Conservation (phyloP, 2,888 invertebrate genomes). For the Eupithecia dodoneata region DNA sequence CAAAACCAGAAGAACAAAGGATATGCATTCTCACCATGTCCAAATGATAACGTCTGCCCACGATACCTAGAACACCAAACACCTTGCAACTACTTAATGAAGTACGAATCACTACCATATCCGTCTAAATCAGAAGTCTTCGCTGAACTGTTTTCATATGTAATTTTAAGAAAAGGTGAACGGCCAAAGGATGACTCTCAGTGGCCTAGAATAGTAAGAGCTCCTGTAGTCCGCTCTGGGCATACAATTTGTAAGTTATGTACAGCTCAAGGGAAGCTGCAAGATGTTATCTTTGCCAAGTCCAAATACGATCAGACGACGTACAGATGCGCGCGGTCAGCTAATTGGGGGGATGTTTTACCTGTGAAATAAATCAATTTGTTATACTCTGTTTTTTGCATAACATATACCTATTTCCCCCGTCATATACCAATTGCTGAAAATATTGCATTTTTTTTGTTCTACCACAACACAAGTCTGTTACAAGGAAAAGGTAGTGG, state of each 20-base stretch:
- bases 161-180: slow-evolving; percentile 91
- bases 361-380: slow-evolving; percentile 83
- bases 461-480: too few species aligned
- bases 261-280: slow-evolving; percentile 88
- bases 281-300: slow-evolving; percentile 90
- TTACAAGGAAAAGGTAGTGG: too few species aligned
- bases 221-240: slow-evolving; percentile 87
- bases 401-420: neutral
- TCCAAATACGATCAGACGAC: slow-evolving; percentile 90
- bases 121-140: slow-evolving; percentile 68
- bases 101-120: slow-evolving; percentile 84
- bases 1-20: slow-evolving; percentile 66
- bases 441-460: neutral
- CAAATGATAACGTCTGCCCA: slow-evolving; percentile 92
- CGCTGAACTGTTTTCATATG: slow-evolving; percentile 89
- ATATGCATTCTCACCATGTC: slow-evolving; percentile 93
- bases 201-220: slow-evolving; percentile 93
- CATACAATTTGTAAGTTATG: slow-evolving; percentile 92
- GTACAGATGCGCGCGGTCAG: slow-evolving; percentile 89
- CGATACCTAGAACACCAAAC: slow-evolving; percentile 85
- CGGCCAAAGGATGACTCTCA: slow-evolving; percentile 77
- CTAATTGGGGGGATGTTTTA: slow-evolving; percentile 92
- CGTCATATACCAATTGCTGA: neutral
- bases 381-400: neutral
- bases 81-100: slow-evolving; percentile 91